Evolutionary conservation across 30 jellyfish, hydroid and myxozoan species (phyloP).

Genomic region (Cassiopea andromeda): DNA sequence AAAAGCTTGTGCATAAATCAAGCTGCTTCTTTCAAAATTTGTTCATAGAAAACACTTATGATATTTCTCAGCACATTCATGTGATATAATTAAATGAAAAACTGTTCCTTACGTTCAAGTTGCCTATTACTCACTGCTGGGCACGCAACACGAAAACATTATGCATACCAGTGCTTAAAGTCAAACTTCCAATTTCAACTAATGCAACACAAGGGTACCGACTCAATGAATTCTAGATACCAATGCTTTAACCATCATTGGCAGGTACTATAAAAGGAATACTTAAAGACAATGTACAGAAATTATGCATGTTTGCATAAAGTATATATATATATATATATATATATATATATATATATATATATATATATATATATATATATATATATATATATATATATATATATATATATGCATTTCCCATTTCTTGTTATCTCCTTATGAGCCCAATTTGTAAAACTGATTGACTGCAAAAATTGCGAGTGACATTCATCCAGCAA

Average conservation of each 20-base stretch:
- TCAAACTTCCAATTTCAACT: background rate
- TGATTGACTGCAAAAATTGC: no score
- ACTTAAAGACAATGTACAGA: no score
- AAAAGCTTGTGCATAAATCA: no score
- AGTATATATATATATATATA: background rate
- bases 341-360: conserved; percentile 6
- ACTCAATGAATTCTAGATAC: background rate
- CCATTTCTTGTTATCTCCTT: no score
- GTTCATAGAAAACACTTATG: background rate
- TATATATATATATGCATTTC: background rate
- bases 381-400: background rate
- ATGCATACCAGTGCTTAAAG: background rate
- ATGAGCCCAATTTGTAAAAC: no score
- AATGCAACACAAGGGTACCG: background rate
- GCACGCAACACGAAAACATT: background rate
- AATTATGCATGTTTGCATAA: no score
- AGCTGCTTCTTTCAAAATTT: background rate
- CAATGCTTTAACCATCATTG: no score
- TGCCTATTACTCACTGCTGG: background rate
- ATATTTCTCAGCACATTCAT: background rate
- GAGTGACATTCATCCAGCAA: no score
- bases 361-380: conserved; percentile 9
- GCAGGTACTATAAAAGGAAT: no score
- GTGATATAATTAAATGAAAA: background rate
- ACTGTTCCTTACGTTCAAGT: background rate